phyloP scores from a whole-genome alignment of 2,888 invertebrate genomes.

The Aquatica leii region DNA sequence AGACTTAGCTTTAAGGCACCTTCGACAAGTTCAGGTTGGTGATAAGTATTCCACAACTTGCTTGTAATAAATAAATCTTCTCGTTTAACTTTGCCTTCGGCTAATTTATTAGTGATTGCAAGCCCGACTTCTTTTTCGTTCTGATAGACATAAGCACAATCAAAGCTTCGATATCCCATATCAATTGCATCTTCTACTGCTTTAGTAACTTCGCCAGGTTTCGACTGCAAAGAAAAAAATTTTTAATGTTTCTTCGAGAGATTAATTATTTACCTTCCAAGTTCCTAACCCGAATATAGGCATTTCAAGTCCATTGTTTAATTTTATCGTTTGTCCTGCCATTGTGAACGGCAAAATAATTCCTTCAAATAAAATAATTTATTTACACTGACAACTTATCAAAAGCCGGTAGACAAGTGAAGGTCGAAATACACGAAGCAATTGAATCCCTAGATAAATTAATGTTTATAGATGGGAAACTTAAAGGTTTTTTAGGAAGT shows the following conservation, averaged over 20 bases:
- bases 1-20: slow-evolving; percentile 72
- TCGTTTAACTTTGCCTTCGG: slow-evolving; percentile 68
- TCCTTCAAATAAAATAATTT: too few species aligned
- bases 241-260: slow-evolving; percentile 40
- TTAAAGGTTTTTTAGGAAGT: too few species aligned
- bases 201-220: slow-evolving; percentile 68
- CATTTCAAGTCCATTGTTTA: slow-evolving; percentile 67
- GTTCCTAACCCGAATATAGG: slow-evolving; percentile 72
- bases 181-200: slow-evolving; percentile 76
- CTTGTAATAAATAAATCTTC: slow-evolving; percentile 74
- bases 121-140: slow-evolving; percentile 73
- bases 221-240: slow-evolving; percentile 63
- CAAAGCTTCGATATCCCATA: slow-evolving; percentile 77
- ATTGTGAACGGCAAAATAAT: background rate
- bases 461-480: too few species aligned
- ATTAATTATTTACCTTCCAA: slow-evolving; percentile 66
- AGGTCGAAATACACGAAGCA: too few species aligned
- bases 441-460: too few species aligned
- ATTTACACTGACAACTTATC: too few species aligned
- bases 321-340: slow-evolving; percentile 47
- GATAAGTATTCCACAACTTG: slow-evolving; percentile 81
- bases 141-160: slow-evolving; percentile 74
- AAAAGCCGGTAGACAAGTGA: too few species aligned
- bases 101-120: slow-evolving; percentile 67
- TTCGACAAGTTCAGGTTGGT: slow-evolving; percentile 77